Evolutionary conservation across 2,888 invertebrate species (phyloP).

Genomic region (Mechanitis mazaeus): DNA sequence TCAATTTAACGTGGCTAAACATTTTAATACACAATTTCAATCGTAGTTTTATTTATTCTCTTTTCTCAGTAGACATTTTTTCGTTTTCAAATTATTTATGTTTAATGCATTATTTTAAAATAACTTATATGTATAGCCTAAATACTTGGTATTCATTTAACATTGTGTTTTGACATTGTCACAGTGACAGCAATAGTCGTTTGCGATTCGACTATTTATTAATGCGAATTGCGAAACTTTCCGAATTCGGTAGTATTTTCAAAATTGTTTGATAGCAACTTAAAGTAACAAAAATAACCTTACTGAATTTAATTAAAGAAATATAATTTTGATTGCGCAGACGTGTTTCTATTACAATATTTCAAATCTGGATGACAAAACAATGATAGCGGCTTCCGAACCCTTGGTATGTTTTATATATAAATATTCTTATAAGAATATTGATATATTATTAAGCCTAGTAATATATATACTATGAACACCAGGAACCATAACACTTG

Average conservation of each 20-base stretch:
- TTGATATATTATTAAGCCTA: too few species aligned
- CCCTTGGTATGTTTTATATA: conserved; percentile 80
- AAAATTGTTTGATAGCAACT: not conserved
- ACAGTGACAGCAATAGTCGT: conserved; percentile 8
- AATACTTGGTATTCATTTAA: not conserved
- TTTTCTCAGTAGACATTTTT: too few species aligned
- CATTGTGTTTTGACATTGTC: not conserved
- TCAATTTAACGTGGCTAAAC: too few species aligned
- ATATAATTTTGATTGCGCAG: conserved; percentile 38
- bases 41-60: too few species aligned
- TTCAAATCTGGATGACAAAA: conserved; percentile 93
- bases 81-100: too few species aligned
- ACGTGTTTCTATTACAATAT: conserved; percentile 44
- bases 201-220: conserved; percentile 5
- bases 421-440: not conserved
- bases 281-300: not conserved
- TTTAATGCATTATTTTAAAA: not conserved
- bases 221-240: not conserved
- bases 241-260: not conserved
- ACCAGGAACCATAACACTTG: too few species aligned
- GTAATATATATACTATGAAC: too few species aligned
- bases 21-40: too few species aligned
- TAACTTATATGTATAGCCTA: not conserved
- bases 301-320: conserved; percentile 5
- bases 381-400: conserved; percentile 94